Base-by-base conservation (phyloP, 2,888 invertebrate species). In the Drosophila prostipennis region DNA sequence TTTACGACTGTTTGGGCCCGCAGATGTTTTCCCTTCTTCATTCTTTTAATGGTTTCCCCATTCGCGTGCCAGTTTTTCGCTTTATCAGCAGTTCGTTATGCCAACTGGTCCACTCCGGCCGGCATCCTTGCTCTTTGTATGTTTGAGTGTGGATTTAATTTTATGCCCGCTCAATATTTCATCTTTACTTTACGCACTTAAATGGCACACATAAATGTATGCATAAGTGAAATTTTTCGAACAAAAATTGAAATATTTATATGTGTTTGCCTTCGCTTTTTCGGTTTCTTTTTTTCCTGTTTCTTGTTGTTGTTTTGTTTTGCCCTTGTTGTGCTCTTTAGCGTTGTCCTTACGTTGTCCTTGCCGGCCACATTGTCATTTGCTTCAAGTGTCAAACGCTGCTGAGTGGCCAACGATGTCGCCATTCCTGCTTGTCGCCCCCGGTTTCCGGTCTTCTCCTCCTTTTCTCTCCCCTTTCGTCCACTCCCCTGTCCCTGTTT, bases 241-340 rank as follows among this genome's bases (percentile, higher is more conserved):
- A 63, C 60, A 72, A 86, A 82, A 83, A 83, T 87, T 88, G 81
- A 84, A 87, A 89, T 87, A 89, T 85, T 84, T 87, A 78, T 89
- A 73, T 72, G 68, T 68, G 63, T 65, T 51, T 52, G 26, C 37
- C 19, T 10, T 42, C 46, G 6, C 11, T 11, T 11, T 13, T 19
- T 42, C 16, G 29, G 29, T 40, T 68, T 57, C 16, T 52, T 56
- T 29, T 59, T 14, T 14, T n/a, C n/a, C 34, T 48, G 11, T 34
- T 52, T 59, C 2, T 14, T 37, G 6, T 37, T 48, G 11, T 34
- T 52, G 2, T 32, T 26, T 51, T 73, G 6, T 61, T 23, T 49
- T 53, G 48, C 49, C 61, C 49, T 37, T 68, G 64, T 56, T 74
- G 68, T 74, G 68, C 74, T 68, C 76, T 73, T 84, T 52, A 61